These are phyloP conservation scores for Notodonta dromedarius DNA, from an alignment of 2,888 invertebrate genomes.

Conservation along the genomic window DNA sequence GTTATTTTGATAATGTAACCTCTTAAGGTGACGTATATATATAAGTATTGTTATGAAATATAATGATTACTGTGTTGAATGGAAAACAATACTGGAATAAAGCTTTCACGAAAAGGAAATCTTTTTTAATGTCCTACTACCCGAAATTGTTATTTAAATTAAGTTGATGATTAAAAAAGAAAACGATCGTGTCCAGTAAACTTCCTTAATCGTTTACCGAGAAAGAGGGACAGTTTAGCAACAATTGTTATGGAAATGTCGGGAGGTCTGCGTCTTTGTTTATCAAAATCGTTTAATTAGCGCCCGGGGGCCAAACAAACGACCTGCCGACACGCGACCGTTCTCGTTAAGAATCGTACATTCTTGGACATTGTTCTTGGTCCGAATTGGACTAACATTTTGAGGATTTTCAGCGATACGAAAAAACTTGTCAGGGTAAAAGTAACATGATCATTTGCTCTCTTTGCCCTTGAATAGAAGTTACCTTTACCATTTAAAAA, in stretches of 20 bases:
- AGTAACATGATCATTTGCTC: too few species aligned
- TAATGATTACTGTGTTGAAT: too few species aligned
- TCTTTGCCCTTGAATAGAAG: too few species aligned
- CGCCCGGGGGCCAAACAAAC: constrained; percentile 38
- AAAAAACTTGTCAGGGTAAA: too few species aligned
- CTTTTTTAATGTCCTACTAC: not conserved
- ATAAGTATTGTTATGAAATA: too few species aligned
- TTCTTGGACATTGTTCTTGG: too few species aligned
- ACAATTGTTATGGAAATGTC: constrained; percentile 39
- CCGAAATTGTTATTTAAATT: not conserved
- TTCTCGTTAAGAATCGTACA: not conserved
- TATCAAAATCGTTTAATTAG: constrained; percentile 57
- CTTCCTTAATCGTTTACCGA: constrained; percentile 15
- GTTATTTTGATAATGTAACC: too few species aligned
- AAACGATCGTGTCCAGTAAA: constrained; percentile 7
- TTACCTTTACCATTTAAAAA: too few species aligned
- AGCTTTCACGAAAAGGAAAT: not conserved
- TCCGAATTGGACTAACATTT: too few species aligned
- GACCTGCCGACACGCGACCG: constrained; percentile 41
- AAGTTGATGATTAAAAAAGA: constrained; percentile 3
- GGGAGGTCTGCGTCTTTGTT: constrained; percentile 43
- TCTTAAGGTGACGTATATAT: too few species aligned
- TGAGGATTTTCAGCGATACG: too few species aligned
- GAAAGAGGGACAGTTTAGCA: constrained; percentile 21
- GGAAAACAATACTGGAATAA: too few species aligned